phyloP scores from a whole-genome alignment of 2,888 invertebrate species.

The Tubulanus polymorphus region DNA sequence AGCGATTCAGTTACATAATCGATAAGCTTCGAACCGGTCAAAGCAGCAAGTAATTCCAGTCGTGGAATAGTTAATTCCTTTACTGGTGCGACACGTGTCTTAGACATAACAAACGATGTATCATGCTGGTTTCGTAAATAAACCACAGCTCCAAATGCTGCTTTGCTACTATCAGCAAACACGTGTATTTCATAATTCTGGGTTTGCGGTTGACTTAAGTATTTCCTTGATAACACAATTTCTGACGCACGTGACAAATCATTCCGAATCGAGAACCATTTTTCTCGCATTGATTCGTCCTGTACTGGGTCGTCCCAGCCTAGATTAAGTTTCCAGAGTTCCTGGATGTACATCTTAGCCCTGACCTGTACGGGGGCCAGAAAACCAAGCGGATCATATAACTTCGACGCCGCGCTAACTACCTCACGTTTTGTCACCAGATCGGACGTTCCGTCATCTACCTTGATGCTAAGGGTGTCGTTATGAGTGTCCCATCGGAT shows the following conservation, averaged over 20 bases:
- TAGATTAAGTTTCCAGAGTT: background rate
- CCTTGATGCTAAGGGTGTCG: background rate
- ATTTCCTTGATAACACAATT: background rate
- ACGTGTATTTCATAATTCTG: background rate
- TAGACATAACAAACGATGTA: background rate
- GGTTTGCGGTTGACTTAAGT: background rate
- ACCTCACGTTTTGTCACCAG: slow-evolving; percentile 9
- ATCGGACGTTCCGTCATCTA: background rate
- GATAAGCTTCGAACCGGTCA: background rate
- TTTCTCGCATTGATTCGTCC: background rate
- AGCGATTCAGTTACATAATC: background rate
- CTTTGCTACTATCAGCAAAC: background rate
- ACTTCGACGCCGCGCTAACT: slow-evolving; percentile 1
- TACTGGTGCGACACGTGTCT: background rate
- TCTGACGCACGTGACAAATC: background rate
- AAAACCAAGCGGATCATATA: slow-evolving; percentile 10
- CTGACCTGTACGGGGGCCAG: background rate
- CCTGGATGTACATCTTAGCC: background rate
- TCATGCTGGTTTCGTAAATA: background rate
- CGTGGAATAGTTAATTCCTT: background rate
- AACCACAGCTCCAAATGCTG: background rate
- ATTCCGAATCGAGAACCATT: background rate
- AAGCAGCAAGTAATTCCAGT: background rate
- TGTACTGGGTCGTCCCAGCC: background rate
- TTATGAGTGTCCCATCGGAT: slow-evolving; percentile 7